Evolutionary conservation across 2,888 invertebrate genomes (phyloP), one percentile per base, ranked within the genome.

Genomic region (Pseudoips prasinana): DNA sequence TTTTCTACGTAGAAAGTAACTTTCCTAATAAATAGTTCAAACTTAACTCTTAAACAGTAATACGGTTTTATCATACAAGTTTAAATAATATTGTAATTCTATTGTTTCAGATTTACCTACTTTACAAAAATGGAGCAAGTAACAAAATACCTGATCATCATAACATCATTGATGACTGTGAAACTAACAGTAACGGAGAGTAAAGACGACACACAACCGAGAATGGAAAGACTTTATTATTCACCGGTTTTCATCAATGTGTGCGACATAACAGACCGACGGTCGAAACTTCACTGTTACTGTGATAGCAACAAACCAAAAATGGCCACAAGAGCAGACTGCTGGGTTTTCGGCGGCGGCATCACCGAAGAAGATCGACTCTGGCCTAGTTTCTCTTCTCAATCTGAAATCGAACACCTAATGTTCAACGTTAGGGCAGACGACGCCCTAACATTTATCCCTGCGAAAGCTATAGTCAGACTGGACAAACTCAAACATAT

Each of bases 301-400:
- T 89, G 89, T 48, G 86, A 87, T 56, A 86, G 73, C 46, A 84
- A 75, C 33, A 80, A 81, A 40, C 75, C 75, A 1, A 83, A 85
- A 63, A 67, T 78, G 58, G 94, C 94, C 0, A 92, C 92, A 1
- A 91, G 91, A 51, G 94, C 93, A 1, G 94, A 93, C 58, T 96
- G 96, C 61, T 92, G 93, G 91, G 90, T 95, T 8, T 93, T 94
- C 68, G 73, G 79, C 9, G 88, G 85, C 2, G 85, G 84, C 7
- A 88, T 94, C 45, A 89, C 91, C 1, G 90, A 90, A 52, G 92
- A 93, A 39, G 92, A 94, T 58, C 90, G 91, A 1, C 90, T 94
- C 36, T 95, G 95, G 95, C 90, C 90, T 2, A 90, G 92, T 52
- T 94, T 95, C 74, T 89, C 90, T 19, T 92, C 93, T 7, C 95